Evolutionary conservation across 2,797 vertebrate species (phyloP).

Genomic region (Chromis chromis): DNA sequence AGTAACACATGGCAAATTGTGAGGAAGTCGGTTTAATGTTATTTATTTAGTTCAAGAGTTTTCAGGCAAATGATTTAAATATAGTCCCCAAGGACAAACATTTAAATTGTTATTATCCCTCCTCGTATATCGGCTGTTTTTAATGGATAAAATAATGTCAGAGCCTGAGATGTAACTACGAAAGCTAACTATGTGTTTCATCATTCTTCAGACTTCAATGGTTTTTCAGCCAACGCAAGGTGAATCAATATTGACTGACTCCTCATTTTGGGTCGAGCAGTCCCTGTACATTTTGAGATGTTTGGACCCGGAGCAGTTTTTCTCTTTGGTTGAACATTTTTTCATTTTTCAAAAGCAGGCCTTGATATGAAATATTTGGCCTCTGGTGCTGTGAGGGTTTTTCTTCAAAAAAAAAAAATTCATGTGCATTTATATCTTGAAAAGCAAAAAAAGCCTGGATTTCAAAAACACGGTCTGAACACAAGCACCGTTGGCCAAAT

Average conservation of each 20-base stretch:
- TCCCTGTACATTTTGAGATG: constrained; percentile 29
- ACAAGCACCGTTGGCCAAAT: constrained; percentile 1
- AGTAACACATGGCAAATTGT: no score
- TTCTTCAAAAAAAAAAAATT: constrained; percentile 15
- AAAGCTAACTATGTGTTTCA: constrained; percentile 39
- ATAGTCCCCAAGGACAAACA: background rate
- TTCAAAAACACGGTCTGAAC: constrained; percentile 7
- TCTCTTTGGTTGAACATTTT: constrained; percentile 22
- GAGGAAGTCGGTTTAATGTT: no score
- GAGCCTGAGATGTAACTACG: background rate
- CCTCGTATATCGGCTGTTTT: no score
- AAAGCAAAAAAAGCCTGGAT: constrained; percentile 19
- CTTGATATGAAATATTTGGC: constrained; percentile 18
- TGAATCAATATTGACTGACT: constrained; percentile 33
- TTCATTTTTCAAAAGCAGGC: constrained; percentile 37
- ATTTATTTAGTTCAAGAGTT: no score
- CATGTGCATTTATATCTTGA: constrained; percentile 29
- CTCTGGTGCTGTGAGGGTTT: constrained; percentile 19
- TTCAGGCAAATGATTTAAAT: background rate
- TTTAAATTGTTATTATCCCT: no score
- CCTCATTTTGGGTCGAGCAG: constrained; percentile 14
- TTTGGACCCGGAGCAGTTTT: constrained; percentile 31
- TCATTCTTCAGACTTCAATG: constrained; percentile 34
- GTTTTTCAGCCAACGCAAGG: constrained; percentile 13
- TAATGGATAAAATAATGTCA: no score